phyloP scores from a whole-genome alignment of 1,140 invertebrate species.

The Grapholita molesta region DNA sequence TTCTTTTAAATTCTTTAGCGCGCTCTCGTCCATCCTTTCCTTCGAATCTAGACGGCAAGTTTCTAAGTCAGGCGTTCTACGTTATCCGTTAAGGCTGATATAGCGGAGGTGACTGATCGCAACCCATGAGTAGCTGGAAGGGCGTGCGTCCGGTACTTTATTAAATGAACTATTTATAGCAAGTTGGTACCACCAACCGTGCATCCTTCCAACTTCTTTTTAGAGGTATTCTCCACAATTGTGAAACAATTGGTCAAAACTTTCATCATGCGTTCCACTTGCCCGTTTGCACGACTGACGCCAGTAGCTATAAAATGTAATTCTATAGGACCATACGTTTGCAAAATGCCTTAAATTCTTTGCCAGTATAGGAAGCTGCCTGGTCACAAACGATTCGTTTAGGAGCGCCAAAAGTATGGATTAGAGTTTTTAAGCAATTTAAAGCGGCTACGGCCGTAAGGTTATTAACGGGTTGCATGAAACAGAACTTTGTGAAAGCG shows the following conservation, averaged over 20 bases:
- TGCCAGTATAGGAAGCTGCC: conserved; percentile 18
- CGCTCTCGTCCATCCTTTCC: conserved; percentile 32
- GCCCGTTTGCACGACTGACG: conserved; percentile 35
- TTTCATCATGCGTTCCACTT: conserved; percentile 37
- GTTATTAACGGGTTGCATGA: conserved; percentile 21
- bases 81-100: conserved; percentile 29
- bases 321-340: conserved; percentile 19
- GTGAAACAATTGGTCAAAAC: conserved; percentile 35
- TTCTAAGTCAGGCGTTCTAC: conserved; percentile 17
- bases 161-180: conserved; percentile 25
- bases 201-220: conserved; percentile 23
- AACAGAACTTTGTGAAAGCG: conserved; percentile 23
- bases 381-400: conserved; percentile 24
- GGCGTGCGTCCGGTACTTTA: conserved; percentile 33
- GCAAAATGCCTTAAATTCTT: conserved; percentile 25
- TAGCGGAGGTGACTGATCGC: conserved; percentile 30
- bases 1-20: conserved; percentile 28
- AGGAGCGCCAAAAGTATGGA: conserved; percentile 25
- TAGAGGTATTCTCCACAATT: conserved; percentile 18
- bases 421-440: conserved; percentile 19
- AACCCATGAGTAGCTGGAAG: conserved; percentile 36
- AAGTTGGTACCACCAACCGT: conserved; percentile 23
- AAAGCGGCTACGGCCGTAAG: conserved; percentile 14
- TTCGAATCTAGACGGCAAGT: conserved; percentile 23
- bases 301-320: conserved; percentile 27